A percentile compares a stretch with the other conserved stretches of the same genome.
Evolutionary conservation across 2,888 invertebrate genomes (phyloP).

Genomic region (Brachyopa scutellaris): DNA sequence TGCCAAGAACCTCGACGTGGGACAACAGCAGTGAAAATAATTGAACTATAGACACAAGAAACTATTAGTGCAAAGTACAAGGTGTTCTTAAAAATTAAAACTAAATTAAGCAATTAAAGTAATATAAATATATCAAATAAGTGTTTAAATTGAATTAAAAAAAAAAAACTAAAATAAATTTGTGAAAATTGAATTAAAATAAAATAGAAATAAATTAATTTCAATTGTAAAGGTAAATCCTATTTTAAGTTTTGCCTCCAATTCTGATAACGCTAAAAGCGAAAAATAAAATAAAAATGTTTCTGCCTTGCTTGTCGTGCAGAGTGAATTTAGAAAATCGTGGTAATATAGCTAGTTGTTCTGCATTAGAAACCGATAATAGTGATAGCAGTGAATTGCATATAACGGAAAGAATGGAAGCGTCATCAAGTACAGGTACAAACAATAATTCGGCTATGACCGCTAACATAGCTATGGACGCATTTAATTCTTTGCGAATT

Average conservation of each 20-base stretch:
- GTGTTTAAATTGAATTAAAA: background rate
- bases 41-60: background rate
- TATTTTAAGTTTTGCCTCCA: background rate
- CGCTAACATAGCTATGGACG: background rate
- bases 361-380: background rate
- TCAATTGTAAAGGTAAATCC: background rate
- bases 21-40: background rate
- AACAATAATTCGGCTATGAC: background rate
- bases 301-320: background rate
- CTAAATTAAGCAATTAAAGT: background rate
- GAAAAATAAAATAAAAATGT: background rate
- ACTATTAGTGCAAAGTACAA: background rate
- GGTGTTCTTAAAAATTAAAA: background rate
- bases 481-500: conserved; percentile 26
- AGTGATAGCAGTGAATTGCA: background rate
- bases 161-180: background rate
- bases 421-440: too few species aligned
- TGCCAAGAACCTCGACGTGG: background rate
- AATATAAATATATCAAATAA: background rate
- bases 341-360: background rate
- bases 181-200: background rate
- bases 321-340: background rate
- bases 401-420: background rate
- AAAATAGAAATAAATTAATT: background rate
- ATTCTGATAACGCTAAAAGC: background rate